Evolutionary conservation across 1,140 invertebrate species (phyloP), one percentile per base, ranked within the genome.

Genomic region (Drosophila kanapiae): DNA sequence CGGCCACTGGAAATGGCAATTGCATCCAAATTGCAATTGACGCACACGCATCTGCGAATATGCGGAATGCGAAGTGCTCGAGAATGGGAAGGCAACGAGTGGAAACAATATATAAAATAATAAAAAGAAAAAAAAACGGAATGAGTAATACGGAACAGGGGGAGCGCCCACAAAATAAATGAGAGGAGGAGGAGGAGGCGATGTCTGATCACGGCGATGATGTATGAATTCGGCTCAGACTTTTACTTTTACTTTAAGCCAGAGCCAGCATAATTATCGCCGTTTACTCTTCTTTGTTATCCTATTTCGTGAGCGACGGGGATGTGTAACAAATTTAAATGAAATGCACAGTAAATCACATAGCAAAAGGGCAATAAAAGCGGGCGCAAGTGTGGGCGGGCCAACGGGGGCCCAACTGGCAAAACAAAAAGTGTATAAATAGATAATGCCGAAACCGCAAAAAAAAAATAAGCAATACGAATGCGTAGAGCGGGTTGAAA

Each of bases 391-490:
- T 71, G 70, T 42, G 56, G 59, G 71, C 54, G 57, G 48, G 77
- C 62, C 57, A 18, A 56, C 7, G 47, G 14, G 27, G n/a, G n/a
- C n/a, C 47, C 47, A 29, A 49, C 48, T 33, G 65, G 68, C 75
- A 51, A 71, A 71, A 71, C 48, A 57, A 75, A 75, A 78, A 57
- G 42, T 61, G 49, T 80, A 88, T 83, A 83, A 84, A 88, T 84
- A 84, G 81, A 79, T 64, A 87, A 62, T 70, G 71, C 65, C 77
- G 49, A 70, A 84, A 82, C 79, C 79, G 80, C 80, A 82, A 68
- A 63, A 82, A 71, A 71, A 58, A 54, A 63, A 76, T 23, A 62
- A 29, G 51, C 42, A 38, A 48, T 54, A 42, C 43, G 54, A 58
- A 62, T 62, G 33, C 82, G 63, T 70, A 80, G 33, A 61, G 33